Conservation (phyloP, 2,797 vertebrate species). For the Agapornis canus region DNA sequence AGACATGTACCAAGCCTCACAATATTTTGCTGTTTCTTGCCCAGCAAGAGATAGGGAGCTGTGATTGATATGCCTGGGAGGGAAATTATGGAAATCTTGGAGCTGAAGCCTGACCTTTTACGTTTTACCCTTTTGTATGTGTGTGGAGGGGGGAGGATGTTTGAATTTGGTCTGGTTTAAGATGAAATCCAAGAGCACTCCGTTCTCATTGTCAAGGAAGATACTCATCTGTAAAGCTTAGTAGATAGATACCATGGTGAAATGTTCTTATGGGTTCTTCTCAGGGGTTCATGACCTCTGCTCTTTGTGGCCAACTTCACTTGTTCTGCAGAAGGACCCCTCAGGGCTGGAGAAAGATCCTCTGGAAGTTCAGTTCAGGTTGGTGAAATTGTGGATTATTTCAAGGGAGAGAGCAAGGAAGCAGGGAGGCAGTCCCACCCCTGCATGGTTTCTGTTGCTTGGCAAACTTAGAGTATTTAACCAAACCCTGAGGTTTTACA, state of each 20-base stretch:
- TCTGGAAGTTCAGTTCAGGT: not conserved
- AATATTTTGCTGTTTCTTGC: not conserved
- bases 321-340: not conserved
- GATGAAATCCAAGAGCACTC: not conserved
- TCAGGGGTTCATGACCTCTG: not conserved
- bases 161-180: not conserved
- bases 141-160: not conserved
- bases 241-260: not conserved
- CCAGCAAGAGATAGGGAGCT: not conserved
- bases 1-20: fast-evolving
- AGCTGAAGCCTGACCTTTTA: not conserved
- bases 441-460: not conserved
- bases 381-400: not conserved
- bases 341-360: not conserved
- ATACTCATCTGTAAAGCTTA: not conserved
- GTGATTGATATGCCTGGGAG: not conserved
- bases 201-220: not conserved
- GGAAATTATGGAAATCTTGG: not conserved
- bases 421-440: not conserved
- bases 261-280: not conserved
- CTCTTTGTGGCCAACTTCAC: not conserved
- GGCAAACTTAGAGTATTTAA: not conserved
- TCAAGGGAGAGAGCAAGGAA: not conserved
- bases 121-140: not conserved
- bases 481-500: not conserved